phyloP scores from a whole-genome alignment of 2,888 invertebrate species.

The Microctonus aethiopoides region DNA sequence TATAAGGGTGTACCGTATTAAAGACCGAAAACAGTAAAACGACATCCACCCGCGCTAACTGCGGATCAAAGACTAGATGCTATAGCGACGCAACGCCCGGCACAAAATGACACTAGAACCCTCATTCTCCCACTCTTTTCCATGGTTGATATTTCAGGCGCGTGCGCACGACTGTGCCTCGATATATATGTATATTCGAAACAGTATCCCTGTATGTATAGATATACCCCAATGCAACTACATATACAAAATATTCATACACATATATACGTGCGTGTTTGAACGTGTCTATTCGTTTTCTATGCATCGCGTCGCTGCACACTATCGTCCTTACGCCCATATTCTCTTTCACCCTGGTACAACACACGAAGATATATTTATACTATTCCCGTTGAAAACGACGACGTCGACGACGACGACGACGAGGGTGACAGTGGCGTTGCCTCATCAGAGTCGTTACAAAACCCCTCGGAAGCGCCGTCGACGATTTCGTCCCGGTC shows the following conservation, averaged over 20 bases:
- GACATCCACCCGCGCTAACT: conserved; percentile 48
- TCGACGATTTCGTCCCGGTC: conserved; percentile 40
- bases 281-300: conserved; percentile 20
- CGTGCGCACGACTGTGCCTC: conserved; percentile 24
- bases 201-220: neutral
- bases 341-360: conserved; percentile 3
- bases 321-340: conserved; percentile 11
- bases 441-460: conserved; percentile 31
- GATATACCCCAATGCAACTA: too few species aligned
- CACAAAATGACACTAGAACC: conserved; percentile 60
- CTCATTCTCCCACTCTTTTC: conserved; percentile 45
- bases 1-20: neutral
- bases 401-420: neutral
- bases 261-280: neutral
- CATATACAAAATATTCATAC: neutral
- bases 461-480: conserved; percentile 48
- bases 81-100: conserved; percentile 60
- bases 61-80: conserved; percentile 60
- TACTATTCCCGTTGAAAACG: neutral
- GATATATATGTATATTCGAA: too few species aligned
- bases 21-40: conserved; percentile 26
- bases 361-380: neutral
- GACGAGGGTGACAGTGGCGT: conserved; percentile 14
- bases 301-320: conserved; percentile 20
- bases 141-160: conserved; percentile 47